Conservation (phyloP, 1,140 invertebrate species). For the Kradibia gibbosae region DNA sequence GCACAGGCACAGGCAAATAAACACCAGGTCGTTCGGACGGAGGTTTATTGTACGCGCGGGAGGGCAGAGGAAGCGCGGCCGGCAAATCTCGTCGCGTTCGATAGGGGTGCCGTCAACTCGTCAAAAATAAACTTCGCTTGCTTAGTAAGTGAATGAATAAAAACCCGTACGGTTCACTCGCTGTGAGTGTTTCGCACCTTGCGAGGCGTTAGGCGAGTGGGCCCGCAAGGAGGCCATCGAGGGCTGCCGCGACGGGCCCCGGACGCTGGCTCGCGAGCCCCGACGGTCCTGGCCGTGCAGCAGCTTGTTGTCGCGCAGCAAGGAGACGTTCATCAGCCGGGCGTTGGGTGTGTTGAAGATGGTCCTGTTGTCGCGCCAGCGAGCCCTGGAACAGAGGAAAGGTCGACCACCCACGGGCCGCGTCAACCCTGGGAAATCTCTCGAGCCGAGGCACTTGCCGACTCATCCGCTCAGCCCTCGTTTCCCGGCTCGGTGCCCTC, state of each 20-base stretch:
- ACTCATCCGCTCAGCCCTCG: too few species aligned
- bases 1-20: not conserved
- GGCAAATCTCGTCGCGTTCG: too few species aligned
- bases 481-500: too few species aligned
- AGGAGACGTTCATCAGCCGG: slow-evolving; percentile 88
- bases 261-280: slow-evolving; percentile 83
- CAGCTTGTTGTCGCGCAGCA: slow-evolving; percentile 86
- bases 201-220: slow-evolving; percentile 83
- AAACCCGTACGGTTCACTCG: slow-evolving; percentile 72
- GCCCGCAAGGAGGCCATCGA: slow-evolving; percentile 86
- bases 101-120: not conserved
- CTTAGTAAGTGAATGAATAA: slow-evolving; percentile 73
- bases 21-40: not conserved
- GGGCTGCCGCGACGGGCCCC: slow-evolving; percentile 84
- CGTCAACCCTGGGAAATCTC: not conserved
- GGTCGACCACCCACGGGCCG: too few species aligned
- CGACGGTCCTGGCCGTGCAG: slow-evolving; percentile 83
- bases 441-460: too few species aligned
- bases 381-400: slow-evolving; percentile 77
- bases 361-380: slow-evolving; percentile 91
- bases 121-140: slow-evolving; percentile 62
- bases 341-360: slow-evolving; percentile 97
- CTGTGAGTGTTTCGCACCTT: slow-evolving; percentile 79
- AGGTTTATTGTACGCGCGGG: not conserved
- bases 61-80: too few species aligned